A percentile compares a stretch with the other conserved stretches of the same genome.
phyloP scores from a whole-genome alignment of 2,888 invertebrate genomes.

The Chymomyza fuscimana region DNA sequence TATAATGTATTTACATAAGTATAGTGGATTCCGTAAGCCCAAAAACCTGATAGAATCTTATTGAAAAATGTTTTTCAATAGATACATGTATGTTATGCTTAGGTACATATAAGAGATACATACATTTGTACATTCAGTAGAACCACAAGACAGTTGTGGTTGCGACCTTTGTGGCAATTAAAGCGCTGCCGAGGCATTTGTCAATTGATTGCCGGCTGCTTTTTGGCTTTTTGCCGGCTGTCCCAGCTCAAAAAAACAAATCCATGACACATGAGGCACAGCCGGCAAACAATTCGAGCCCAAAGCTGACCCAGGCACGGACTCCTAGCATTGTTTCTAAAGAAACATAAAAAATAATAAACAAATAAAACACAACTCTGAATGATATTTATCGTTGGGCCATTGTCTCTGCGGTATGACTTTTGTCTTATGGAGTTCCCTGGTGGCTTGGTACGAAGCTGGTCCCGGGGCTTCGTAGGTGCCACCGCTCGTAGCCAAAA shows the following conservation, averaged over 20 bases:
- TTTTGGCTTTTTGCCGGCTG: slow-evolving; percentile 12
- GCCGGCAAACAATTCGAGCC: neutral
- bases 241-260: slow-evolving; percentile 20
- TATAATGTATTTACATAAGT: neutral
- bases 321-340: neutral
- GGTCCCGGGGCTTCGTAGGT: slow-evolving; percentile 4
- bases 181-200: slow-evolving; percentile 61
- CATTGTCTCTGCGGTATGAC: slow-evolving; percentile 52
- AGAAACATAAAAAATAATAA: neutral
- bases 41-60: neutral
- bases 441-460: neutral
- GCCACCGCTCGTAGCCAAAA: slow-evolving; percentile 64
- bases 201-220: slow-evolving; percentile 51
- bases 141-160: neutral
- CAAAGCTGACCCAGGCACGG: slow-evolving; percentile 39
- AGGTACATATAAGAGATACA: neutral
- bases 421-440: slow-evolving; percentile 32
- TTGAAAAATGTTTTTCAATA: neutral
- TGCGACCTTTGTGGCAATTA: slow-evolving; percentile 53
- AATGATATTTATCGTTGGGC: slow-evolving; percentile 60
- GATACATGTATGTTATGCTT: neutral
- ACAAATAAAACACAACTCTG: slow-evolving; percentile 5
- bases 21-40: neutral
- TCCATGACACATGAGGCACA: neutral
- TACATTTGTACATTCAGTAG: neutral